Conservation (phyloP, 1,140 invertebrate species). For the Drosophila parabipectinata region DNA sequence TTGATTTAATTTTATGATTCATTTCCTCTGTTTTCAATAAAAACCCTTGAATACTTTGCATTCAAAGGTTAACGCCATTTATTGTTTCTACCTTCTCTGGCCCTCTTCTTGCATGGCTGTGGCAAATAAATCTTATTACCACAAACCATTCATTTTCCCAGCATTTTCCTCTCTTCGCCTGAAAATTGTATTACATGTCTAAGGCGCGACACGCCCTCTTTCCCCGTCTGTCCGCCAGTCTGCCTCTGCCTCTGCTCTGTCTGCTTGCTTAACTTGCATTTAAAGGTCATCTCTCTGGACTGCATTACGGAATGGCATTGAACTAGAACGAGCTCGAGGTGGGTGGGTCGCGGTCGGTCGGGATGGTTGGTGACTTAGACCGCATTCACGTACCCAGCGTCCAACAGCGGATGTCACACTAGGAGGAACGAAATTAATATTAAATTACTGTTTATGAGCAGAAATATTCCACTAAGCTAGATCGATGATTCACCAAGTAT, state of each 20-base stretch:
- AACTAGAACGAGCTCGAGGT: slow-evolving; percentile 49
- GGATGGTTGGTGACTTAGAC: neutral
- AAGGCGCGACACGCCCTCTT: slow-evolving; percentile 1
- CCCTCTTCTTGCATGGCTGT: slow-evolving; percentile 26
- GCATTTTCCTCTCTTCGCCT: slow-evolving; percentile 22
- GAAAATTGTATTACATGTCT: slow-evolving; percentile 47
- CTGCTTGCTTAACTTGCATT: slow-evolving; percentile 64
- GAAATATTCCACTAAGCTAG: neutral
- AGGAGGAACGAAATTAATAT: neutral
- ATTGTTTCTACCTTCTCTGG: neutral
- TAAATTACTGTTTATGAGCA: neutral
- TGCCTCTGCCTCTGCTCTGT: slow-evolving; percentile 5
- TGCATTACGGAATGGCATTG: slow-evolving; percentile 56
- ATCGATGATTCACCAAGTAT: neutral
- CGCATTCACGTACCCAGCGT: neutral
- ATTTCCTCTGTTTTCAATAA: too few species aligned
- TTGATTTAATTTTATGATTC: neutral
- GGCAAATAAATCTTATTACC: slow-evolving; percentile 47
- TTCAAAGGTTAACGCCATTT: neutral
- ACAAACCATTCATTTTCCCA: slow-evolving; percentile 31
- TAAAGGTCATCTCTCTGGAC: slow-evolving; percentile 66
- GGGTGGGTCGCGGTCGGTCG: neutral
- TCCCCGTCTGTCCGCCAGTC: neutral
- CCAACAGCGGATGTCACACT: neutral
- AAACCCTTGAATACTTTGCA: neutral